These are phyloP conservation scores for Halcyon chelicuti DNA, from an alignment of 2,797 vertebrate species.

Conservation along the genomic window DNA sequence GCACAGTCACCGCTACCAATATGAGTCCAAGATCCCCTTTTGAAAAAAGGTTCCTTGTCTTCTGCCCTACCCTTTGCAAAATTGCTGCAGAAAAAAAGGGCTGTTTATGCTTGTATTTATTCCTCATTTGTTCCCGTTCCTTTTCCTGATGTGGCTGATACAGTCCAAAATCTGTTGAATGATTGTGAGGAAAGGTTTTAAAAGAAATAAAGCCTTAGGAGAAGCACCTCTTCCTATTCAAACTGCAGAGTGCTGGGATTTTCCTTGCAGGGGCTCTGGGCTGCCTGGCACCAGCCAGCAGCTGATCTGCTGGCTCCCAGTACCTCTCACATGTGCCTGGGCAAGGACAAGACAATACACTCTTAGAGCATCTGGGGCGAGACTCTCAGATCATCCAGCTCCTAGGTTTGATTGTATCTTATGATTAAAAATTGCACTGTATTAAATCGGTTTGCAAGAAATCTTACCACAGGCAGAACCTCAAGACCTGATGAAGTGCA, in stretches of 20 bases:
- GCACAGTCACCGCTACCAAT: neutral
- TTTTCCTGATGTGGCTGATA: slow-evolving; percentile 4
- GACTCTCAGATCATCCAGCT: neutral
- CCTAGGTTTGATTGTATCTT: slow-evolving; percentile 16
- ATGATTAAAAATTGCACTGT: neutral
- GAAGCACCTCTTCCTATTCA: neutral
- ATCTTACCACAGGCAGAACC: slow-evolving; percentile 21
- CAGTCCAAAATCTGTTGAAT: slow-evolving; percentile 1
- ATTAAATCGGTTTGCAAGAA: neutral
- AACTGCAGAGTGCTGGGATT: neutral
- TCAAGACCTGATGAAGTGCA: slow-evolving; percentile 41
- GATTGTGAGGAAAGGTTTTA: neutral
- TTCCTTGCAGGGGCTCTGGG: neutral
- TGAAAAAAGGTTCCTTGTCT: neutral
- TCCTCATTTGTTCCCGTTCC: neutral
- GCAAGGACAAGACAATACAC: neutral
- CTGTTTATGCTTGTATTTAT: slow-evolving; percentile 8
- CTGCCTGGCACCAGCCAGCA: fast-evolving
- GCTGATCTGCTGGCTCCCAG: neutral
- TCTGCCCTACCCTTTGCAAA: neutral
- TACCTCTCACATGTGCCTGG: neutral
- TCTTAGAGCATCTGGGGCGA: neutral
- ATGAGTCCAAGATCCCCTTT: neutral
- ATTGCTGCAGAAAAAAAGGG: neutral
- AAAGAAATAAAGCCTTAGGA: slow-evolving; percentile 8